These are phyloP conservation scores for Pithys albifrons DNA, from an alignment of 2,113 vertebrate genomes.

Conservation along the genomic window DNA sequence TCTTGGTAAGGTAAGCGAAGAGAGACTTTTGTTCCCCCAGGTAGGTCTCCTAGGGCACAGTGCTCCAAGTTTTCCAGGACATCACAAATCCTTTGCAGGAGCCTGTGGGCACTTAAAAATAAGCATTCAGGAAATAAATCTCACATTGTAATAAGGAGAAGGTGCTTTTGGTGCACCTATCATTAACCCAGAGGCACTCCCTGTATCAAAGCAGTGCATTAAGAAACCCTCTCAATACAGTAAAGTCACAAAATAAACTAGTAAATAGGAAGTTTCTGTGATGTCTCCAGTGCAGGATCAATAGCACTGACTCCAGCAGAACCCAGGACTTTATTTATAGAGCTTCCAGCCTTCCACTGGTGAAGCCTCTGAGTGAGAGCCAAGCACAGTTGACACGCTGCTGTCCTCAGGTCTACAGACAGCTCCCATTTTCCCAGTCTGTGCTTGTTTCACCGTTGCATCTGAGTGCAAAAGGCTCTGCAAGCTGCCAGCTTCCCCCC, in stretches of 20 bases:
- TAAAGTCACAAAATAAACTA: not conserved
- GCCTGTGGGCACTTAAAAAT: not conserved
- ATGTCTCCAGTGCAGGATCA: constrained; percentile 25
- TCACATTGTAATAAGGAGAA: not conserved
- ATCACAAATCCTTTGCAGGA: not conserved
- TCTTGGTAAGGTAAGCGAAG: not conserved
- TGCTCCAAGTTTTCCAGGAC: not conserved
- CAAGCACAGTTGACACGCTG: not conserved
- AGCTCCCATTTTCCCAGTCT: not conserved
- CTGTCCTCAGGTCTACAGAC: not conserved
- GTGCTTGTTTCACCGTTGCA: not conserved
- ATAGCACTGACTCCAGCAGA: constrained; percentile 13
- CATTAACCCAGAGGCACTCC: not conserved
- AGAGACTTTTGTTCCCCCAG: not conserved
- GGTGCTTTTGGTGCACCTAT: not conserved
- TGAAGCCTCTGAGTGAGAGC: not conserved
- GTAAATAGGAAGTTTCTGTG: constrained; percentile 27
- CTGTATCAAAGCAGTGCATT: not conserved
- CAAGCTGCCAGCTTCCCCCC: not conserved
- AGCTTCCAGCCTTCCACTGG: not conserved
- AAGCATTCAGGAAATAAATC: not conserved
- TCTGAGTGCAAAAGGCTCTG: not conserved
- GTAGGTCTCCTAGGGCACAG: not conserved
- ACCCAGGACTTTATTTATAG: constrained; percentile 28
- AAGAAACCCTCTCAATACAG: constrained; percentile 6